A percentile compares a stretch with the other conserved stretches of the same genome.
Evolutionary conservation across 2,113 vertebrate genomes (phyloP).

Genomic region (Colaptes auratus): DNA sequence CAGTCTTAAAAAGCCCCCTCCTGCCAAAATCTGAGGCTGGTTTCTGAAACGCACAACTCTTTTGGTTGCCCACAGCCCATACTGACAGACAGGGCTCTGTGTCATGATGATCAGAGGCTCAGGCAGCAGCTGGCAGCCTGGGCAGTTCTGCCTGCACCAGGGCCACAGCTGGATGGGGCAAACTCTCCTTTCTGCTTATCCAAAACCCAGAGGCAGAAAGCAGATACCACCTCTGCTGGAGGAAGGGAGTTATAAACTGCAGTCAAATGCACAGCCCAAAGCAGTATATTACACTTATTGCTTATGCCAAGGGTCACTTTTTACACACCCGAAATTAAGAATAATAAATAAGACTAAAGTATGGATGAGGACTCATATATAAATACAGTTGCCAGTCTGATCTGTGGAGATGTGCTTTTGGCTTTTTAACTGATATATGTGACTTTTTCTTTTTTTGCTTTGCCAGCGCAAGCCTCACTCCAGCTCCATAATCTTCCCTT

Average conservation of each 20-base stretch:
- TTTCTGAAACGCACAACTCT: neutral
- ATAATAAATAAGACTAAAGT: neutral
- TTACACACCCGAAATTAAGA: neutral
- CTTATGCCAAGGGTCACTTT: neutral
- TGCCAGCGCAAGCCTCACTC: neutral
- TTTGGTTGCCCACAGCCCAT: rapidly evolving
- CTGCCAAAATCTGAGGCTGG: rapidly evolving
- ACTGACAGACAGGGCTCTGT: neutral
- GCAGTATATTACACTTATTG: rapidly evolving
- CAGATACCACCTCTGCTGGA: neutral
- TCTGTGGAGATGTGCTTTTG: neutral
- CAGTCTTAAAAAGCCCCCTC: neutral
- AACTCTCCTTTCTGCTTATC: neutral
- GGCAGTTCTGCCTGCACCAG: rapidly evolving
- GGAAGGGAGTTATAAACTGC: neutral
- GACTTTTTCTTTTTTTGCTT: neutral
- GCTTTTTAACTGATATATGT: rapidly evolving
- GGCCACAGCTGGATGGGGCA: neutral
- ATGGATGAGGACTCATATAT: neutral
- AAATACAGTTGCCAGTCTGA: neutral
- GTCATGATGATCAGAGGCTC: neutral
- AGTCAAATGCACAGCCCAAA: neutral
- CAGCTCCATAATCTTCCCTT: rapidly evolving
- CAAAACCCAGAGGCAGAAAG: neutral
- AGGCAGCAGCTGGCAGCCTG: neutral